Base-by-base conservation (phyloP, 2,113 vertebrate species). In the Eclectus roratus region DNA sequence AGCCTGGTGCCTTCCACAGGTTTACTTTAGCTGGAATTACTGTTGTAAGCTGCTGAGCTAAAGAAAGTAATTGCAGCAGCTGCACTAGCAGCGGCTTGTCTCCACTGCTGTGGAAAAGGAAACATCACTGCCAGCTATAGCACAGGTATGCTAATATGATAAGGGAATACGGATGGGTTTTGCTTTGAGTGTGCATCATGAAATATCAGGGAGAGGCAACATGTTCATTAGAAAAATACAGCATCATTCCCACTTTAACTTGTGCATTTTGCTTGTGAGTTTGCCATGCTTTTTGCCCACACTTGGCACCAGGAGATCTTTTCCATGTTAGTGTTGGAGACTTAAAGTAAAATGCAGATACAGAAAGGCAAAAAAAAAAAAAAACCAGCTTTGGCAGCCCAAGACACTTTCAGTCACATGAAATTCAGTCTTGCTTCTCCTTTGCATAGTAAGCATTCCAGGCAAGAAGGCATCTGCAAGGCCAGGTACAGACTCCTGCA, bases 151-250 rank as follows among this genome's bases (percentile, higher is more conserved):
- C 71, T 58, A 13, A 64, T 39, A 55, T 31, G 56, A 27, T 33
- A 69, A 69, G 16, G 31, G 29, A 69, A 56, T 28, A 31, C n/a
- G 52, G 41, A 39, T 55, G n/a, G 52, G 47, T 21, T 82, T 72
- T 3, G 2, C 16, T 65, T 7, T 60, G 14, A 66, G 28, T 31
- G 7, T 50, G 10, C 14, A 8, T 31, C 6, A 6, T 0, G 1
- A 44, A 72, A 25, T 43, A 44, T 4, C 35, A 24, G 13, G 43
- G 10, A 85, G 11, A 50, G 17, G 11, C 23, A 13, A 41, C 10
- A 12, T 3, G 10, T 41, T 31, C 13, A 3, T 49, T 84, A 27
- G 41, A 89, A 81, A 33, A 65, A 44, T 17, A 18, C 8, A 0
- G 0, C 8, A 63, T 43, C 9, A 4, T 4, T 64, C 29, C 9